Evolutionary conservation across 2,888 invertebrate genomes (phyloP).

Genomic region (Aelia acuminata): DNA sequence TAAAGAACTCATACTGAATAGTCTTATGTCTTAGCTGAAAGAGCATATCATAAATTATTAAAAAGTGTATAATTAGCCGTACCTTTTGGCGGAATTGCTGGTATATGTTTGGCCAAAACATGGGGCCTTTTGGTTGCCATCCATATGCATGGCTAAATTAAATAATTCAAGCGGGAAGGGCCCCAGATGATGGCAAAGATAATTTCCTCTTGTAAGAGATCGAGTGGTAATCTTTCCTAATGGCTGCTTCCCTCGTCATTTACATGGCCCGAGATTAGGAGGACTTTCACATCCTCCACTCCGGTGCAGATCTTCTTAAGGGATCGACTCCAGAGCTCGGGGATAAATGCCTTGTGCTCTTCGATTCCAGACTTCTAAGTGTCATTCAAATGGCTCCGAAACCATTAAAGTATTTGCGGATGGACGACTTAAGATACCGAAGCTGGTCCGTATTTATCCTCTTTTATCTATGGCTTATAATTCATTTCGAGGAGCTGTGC

Average conservation of each 20-base stretch:
- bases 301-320: neutral
- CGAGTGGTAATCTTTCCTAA: constrained; percentile 49
- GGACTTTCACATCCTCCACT: constrained; percentile 39
- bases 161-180: constrained; percentile 39
- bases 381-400: neutral
- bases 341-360: constrained; percentile 13
- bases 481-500: neutral
- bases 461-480: neutral
- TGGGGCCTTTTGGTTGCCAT: neutral
- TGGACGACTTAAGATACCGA: neutral
- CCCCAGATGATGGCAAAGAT: neutral
- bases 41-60: neutral
- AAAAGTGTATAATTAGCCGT: neutral
- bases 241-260: constrained; percentile 41
- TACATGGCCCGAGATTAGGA: constrained; percentile 34
- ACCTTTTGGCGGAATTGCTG: neutral
- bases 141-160: constrained; percentile 41
- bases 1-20: too few relatives aligned
- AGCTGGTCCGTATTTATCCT: neutral
- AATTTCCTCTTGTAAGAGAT: constrained; percentile 39
- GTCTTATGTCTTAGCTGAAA: neutral
- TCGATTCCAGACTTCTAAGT: neutral
- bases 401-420: neutral
- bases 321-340: neutral
- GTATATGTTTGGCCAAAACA: neutral